Conservation (phyloP, 2,797 vertebrate species). For the Numenius phaeopus region DNA sequence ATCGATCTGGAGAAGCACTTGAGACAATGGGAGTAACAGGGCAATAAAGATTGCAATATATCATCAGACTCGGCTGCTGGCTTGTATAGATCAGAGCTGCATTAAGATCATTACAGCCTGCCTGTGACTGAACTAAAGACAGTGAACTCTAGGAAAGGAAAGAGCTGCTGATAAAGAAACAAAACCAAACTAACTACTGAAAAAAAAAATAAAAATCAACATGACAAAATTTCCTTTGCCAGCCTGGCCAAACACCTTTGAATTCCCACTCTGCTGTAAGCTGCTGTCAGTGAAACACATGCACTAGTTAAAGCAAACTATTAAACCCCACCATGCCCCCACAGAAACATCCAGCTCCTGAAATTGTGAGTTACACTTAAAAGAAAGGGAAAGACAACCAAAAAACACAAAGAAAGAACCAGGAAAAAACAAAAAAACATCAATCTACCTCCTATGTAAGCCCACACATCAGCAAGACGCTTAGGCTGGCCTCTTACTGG, state of each 20-base stretch:
- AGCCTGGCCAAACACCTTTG: not conserved
- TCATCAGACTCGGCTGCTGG: conserved; percentile 1
- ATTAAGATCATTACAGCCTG: conserved; percentile 51
- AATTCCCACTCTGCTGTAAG: not conserved
- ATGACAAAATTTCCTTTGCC: not conserved
- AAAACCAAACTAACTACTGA: not conserved
- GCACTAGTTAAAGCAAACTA: not conserved
- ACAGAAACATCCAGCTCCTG: not conserved
- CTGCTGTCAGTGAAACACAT: not conserved
- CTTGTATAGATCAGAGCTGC: conserved; percentile 46
- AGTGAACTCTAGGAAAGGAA: not conserved
- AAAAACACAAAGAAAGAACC: not conserved
- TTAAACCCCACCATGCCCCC: not conserved
- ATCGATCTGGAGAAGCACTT: conserved; percentile 74
- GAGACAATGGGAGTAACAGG: conserved; percentile 75
- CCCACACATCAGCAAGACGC: not conserved
- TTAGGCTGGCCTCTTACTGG: not conserved
- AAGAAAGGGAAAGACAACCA: not conserved
- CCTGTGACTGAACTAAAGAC: not conserved
- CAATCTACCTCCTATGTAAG: not conserved
- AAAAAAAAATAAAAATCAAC: not conserved
- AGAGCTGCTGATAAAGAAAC: not conserved
- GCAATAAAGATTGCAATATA: conserved; percentile 67
- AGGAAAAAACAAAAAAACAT: not conserved
- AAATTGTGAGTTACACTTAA: not conserved